Conservation (phyloP, 2,113 vertebrate species). For the Sinocyclocheilus anshuiensis region DNA sequence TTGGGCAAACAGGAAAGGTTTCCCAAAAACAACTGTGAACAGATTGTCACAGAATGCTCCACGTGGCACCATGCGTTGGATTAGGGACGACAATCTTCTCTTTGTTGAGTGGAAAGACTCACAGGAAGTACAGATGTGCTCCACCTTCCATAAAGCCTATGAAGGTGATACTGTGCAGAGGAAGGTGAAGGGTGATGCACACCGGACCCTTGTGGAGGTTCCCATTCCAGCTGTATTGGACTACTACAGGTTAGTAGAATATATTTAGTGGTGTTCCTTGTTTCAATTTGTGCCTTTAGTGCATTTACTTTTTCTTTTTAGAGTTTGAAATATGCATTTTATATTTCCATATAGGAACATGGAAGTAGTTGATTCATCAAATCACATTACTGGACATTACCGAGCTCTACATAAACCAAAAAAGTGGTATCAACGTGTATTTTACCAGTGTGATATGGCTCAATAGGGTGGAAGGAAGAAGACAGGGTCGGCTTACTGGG, state of each 20-base stretch:
- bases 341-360: neutral
- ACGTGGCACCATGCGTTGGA: constrained; percentile 42
- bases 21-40: neutral
- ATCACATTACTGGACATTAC: neutral
- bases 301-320: neutral
- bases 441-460: no score
- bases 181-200: neutral
- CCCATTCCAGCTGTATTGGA: constrained; percentile 4
- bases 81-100: constrained; percentile 29
- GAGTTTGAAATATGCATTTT: neutral
- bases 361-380: neutral
- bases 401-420: constrained; percentile 4
- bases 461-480: no score
- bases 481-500: no score
- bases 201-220: neutral
- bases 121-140: constrained; percentile 20
- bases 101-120: constrained; percentile 25
- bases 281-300: no score
- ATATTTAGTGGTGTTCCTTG: neutral
- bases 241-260: neutral
- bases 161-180: neutral
- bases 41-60: neutral
- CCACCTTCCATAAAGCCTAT: constrained; percentile 23
- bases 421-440: constrained; percentile 29
- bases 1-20: neutral